Conservation (phyloP, 2,113 vertebrate genomes). For the Gallinago media region DNA sequence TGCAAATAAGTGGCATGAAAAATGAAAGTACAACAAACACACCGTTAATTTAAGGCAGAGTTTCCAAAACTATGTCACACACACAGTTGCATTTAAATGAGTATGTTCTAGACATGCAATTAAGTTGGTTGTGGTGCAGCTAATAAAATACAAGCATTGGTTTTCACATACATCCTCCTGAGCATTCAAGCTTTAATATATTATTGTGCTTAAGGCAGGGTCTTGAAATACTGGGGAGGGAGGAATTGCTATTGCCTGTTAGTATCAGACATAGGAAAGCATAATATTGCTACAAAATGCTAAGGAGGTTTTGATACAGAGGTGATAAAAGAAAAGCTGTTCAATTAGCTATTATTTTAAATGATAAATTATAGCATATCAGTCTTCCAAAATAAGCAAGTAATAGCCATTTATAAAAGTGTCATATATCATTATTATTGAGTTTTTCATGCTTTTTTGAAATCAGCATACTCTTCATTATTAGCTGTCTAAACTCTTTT, state of each 20-base stretch:
- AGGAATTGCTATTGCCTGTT: neutral
- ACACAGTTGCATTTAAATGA: neutral
- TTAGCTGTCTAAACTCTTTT: neutral
- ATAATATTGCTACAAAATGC: neutral
- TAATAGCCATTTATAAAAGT: constrained; percentile 17
- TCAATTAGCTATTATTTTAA: constrained; percentile 54
- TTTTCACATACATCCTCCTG: neutral
- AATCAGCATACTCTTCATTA: neutral
- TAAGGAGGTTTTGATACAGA: constrained; percentile 29
- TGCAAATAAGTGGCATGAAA: neutral
- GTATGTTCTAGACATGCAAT: neutral
- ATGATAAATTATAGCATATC: neutral
- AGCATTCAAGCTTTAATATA: neutral
- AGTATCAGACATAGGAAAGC: neutral
- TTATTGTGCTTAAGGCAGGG: neutral
- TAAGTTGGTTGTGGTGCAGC: neutral
- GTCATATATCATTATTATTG: neutral
- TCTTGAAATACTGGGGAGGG: neutral
- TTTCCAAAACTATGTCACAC: neutral
- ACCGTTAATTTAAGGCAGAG: neutral
- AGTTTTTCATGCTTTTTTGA: neutral
- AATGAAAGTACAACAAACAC: neutral
- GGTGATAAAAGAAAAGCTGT: constrained; percentile 39
- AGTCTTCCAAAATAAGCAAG: neutral
- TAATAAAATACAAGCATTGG: neutral